phyloP scores from a whole-genome alignment of 2,888 invertebrate species.

The Ophioninae sp. region DNA sequence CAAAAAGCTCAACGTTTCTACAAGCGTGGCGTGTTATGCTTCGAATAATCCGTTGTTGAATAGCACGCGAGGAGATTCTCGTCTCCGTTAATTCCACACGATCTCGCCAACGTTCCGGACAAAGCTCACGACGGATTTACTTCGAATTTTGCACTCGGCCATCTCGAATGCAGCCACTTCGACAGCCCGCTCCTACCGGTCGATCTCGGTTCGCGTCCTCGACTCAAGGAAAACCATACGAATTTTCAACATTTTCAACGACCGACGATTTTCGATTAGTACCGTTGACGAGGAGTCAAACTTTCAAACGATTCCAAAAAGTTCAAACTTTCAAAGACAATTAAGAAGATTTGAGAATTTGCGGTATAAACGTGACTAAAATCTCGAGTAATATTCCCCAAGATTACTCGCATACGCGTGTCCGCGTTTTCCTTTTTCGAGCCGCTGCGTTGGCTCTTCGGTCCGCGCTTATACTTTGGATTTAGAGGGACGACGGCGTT shows the following conservation, averaged over 20 bases:
- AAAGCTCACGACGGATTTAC: neutral
- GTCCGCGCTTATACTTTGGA: neutral
- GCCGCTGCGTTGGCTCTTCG: neutral
- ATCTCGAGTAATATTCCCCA: neutral
- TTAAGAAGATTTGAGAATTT: neutral
- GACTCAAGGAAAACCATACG: too few species aligned
- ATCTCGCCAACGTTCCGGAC: neutral
- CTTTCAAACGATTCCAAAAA: too few species aligned
- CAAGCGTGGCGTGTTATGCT: neutral
- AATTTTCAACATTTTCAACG: neutral
- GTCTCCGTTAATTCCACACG: neutral
- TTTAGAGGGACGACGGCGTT: neutral
- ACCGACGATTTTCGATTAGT: neutral
- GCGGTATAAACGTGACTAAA: neutral
- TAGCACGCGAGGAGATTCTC: neutral
- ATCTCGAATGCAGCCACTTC: neutral
- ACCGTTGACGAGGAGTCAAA: neutral
- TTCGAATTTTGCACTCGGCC: neutral
- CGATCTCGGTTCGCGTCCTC: too few species aligned
- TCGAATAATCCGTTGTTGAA: conserved; percentile 11
- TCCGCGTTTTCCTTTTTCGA: neutral
- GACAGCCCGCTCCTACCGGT: neutral
- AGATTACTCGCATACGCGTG: neutral
- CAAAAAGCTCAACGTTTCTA: neutral
- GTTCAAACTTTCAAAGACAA: neutral